phyloP scores from a whole-genome alignment of 1,140 invertebrate genomes.

The Melipona quadrifasciata region DNA sequence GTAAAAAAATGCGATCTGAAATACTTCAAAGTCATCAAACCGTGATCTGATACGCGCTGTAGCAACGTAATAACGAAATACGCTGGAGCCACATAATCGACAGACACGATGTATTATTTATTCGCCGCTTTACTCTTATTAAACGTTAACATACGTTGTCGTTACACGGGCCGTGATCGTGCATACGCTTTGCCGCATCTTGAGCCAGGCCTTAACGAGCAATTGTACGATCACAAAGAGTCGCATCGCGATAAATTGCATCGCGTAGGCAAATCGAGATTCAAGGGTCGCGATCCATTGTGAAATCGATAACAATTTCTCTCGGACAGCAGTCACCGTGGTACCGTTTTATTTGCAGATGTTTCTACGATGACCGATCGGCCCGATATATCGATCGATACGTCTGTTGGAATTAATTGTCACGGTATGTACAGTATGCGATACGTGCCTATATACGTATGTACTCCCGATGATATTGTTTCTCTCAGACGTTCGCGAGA shows the following conservation, averaged over 20 bases:
- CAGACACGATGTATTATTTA: background rate
- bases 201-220: background rate
- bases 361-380: background rate
- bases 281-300: background rate
- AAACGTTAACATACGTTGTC: constrained; percentile 27
- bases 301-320: background rate
- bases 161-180: constrained; percentile 1
- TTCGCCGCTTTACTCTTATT: background rate
- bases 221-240: constrained; percentile 14
- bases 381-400: background rate
- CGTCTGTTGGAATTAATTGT: background rate
- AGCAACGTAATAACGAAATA: background rate
- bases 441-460: background rate
- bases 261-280: no score
- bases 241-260: constrained; percentile 1
- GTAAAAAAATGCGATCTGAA: background rate
- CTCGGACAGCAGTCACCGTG: background rate
- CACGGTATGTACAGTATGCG: constrained; percentile 14
- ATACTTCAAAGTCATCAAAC: background rate
- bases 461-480: background rate
- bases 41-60: background rate
- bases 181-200: background rate
- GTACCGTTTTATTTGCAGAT: background rate
- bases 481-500: background rate
- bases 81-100: no score